These are phyloP conservation scores for Diplolepis rosae DNA, from an alignment of 2,888 invertebrate genomes.

Conservation along the genomic window DNA sequence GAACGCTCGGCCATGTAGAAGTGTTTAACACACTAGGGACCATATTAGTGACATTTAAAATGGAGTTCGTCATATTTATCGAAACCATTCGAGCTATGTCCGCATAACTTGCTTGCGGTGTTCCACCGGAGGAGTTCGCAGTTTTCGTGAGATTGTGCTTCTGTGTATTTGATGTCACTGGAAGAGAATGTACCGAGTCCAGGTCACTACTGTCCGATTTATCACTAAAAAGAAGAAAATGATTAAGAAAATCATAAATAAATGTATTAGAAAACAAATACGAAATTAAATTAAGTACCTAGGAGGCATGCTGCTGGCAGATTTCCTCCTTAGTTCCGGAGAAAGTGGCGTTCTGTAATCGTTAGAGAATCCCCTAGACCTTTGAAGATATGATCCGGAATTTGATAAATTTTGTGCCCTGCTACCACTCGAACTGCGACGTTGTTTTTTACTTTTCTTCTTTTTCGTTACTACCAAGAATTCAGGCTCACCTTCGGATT, in stretches of 20 bases:
- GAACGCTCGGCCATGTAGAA: slow-evolving; percentile 65
- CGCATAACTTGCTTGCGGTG: slow-evolving; percentile 83
- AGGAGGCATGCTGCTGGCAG: slow-evolving; percentile 86
- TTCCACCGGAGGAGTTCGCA: slow-evolving; percentile 69
- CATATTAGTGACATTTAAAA: slow-evolving; percentile 63
- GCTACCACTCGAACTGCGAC: slow-evolving; percentile 71
- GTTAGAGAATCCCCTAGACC: slow-evolving; percentile 65
- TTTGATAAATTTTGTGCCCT: slow-evolving; percentile 69
- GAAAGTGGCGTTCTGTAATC: slow-evolving; percentile 68
- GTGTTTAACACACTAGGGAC: slow-evolving; percentile 62
- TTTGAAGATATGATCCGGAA: slow-evolving; percentile 67
- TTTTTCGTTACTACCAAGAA: slow-evolving; percentile 88
- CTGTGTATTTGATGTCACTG: slow-evolving; percentile 76
- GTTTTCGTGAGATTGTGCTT: slow-evolving; percentile 67
- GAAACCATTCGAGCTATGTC: slow-evolving; percentile 83
- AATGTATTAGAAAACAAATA: neutral
- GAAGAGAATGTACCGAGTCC: slow-evolving; percentile 90
- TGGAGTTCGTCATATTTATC: slow-evolving; percentile 65
- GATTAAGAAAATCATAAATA: neutral
- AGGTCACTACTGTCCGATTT: slow-evolving; percentile 89
- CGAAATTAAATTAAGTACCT: slow-evolving; percentile 55
- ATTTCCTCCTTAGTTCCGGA: slow-evolving; percentile 77
- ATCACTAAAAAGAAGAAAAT: slow-evolving; percentile 75
- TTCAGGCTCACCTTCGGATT: slow-evolving; percentile 76
- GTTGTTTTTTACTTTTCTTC: slow-evolving; percentile 85